Base-by-base conservation (phyloP, 2,113 vertebrate genomes). In the Charina bottae region DNA sequence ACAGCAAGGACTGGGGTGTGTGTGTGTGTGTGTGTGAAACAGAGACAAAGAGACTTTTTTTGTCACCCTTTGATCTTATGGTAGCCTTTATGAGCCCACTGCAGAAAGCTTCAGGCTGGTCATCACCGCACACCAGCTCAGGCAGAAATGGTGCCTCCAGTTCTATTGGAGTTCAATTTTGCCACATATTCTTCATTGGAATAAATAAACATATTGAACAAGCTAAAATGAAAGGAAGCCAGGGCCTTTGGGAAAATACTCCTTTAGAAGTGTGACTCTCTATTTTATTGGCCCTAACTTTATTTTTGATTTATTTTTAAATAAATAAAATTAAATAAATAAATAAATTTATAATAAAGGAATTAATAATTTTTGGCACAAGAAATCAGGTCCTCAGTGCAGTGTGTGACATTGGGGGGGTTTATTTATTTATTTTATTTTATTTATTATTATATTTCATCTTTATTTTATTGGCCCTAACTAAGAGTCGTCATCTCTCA, bases 31-130 rank as follows among this genome's bases (percentile, higher is more conserved):
- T 8, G 12, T 23, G 15, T 12, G 37, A 23, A 72, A 83, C 33
- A 46, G 37, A 62, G 83, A n/a, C 13, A 78, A 49, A 91, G 64
- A 83, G 37, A n/a, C 91, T 88, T 21, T 85, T 85, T 59, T 88
- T 60, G 83, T 86, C 54, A 53, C 26, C 24, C 46, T 86, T 62
- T 54, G 59, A 91, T 64, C 49, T 54, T 42, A 55, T 13, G 59
- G 58, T 59, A 17, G 55, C 2, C 55, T 58, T 56, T 90, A 24
- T 59, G n/a, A 42, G 46, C 13, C 28, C 21, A 23, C 28, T 53
- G 28, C 28, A 56, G 53, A 42, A 56, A 33, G 4, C 64, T 37
- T 72, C 46, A 54, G 28, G 55, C 4, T 89, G 49, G 64, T 54
- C n/a, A 37, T 85, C 15, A 1, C 24, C n/a, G 12, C 19, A n/a